These are phyloP conservation scores for Pygathrix nemaeus DNA, from an alignment of 2,113 vertebrate species.

Conservation along the genomic window DNA sequence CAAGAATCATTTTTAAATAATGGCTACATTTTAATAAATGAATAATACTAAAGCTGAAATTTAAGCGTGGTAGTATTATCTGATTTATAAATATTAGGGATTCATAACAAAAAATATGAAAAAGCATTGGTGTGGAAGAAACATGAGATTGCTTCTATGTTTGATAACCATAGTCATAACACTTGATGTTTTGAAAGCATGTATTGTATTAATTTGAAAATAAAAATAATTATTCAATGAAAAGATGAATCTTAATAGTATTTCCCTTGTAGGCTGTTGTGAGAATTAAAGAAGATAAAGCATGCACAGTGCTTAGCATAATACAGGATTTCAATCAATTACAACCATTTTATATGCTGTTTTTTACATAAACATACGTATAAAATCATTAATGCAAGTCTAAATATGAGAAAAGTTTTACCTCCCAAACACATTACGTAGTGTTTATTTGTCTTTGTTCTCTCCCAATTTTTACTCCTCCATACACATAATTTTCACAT, in stretches of 20 bases:
- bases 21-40: not conserved
- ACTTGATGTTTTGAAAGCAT: constrained; percentile 35
- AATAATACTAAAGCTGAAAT: not conserved
- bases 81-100: not conserved
- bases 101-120: not conserved
- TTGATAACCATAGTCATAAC: not conserved
- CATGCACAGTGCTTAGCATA: not conserved
- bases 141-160: not conserved
- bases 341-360: constrained; percentile 42
- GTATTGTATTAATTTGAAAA: not conserved
- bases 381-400: constrained; percentile 64
- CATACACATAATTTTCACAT: not conserved
- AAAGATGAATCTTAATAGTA: not conserved
- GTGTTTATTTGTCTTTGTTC: constrained; percentile 60
- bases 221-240: constrained; percentile 53
- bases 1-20: not conserved
- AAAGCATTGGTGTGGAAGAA: not conserved
- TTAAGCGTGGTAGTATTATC: not conserved
- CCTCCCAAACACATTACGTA: constrained; percentile 26
- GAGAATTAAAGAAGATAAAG: constrained; percentile 40
- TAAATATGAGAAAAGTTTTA: constrained; percentile 51
- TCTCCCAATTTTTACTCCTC: not conserved
- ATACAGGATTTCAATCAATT: constrained; percentile 53
- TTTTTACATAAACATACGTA: constrained; percentile 51
- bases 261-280: not conserved